phyloP scores from a whole-genome alignment of 2,888 invertebrate genomes.

The Ephialtes manifestator region DNA sequence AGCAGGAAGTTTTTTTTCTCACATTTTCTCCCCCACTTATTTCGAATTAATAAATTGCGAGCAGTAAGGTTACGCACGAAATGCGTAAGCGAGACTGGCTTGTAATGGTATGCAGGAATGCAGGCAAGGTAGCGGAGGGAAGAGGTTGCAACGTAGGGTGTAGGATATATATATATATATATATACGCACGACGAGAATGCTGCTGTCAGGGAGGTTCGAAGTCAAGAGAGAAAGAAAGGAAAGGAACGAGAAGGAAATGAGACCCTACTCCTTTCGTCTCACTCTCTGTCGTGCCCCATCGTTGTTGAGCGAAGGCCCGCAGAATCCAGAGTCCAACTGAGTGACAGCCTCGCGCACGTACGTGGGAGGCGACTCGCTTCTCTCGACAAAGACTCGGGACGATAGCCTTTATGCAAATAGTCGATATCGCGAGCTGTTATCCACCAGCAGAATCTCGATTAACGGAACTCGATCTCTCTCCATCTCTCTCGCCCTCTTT shows the following conservation, averaged over 20 bases:
- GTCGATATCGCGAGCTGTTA: constrained; percentile 72
- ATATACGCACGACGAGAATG: constrained; percentile 46
- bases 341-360: constrained; percentile 83
- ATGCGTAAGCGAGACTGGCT: constrained; percentile 79
- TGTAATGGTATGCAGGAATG: constrained; percentile 85
- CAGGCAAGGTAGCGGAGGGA: constrained; percentile 78
- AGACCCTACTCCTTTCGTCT: constrained; percentile 60
- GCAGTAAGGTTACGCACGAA: constrained; percentile 76
- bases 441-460: constrained; percentile 66
- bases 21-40: neutral
- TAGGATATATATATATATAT: constrained; percentile 67
- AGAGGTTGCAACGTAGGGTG: constrained; percentile 76
- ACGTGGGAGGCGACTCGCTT: constrained; percentile 83
- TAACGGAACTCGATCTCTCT: constrained; percentile 64
- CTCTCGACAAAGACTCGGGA: constrained; percentile 79
- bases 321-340: constrained; percentile 78
- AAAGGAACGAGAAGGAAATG: constrained; percentile 68
- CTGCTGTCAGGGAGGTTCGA: constrained; percentile 80
- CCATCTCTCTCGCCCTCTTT: constrained; percentile 48
- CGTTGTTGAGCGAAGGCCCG: constrained; percentile 72
- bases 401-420: constrained; percentile 83
- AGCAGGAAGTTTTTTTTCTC: neutral
- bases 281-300: constrained; percentile 33
- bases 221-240: constrained; percentile 69
- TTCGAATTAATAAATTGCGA: constrained; percentile 58